Conservation (phyloP, 35 echinoderm and acorn worm genomes). For the Holothuria glaberrima region DNA sequence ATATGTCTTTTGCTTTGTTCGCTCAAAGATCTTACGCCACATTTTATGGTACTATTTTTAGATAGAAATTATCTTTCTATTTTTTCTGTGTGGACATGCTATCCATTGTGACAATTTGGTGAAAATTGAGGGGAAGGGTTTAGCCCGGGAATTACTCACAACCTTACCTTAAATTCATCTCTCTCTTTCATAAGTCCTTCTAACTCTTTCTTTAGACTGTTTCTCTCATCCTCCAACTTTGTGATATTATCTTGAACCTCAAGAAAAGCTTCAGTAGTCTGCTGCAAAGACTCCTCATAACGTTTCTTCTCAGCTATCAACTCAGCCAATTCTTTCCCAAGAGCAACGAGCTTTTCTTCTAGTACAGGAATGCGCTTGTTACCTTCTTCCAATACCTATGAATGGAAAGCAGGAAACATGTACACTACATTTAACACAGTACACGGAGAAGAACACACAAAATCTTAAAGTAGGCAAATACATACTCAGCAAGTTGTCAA, state of each 20-base stretch:
- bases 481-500: too few relatives aligned
- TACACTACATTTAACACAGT: too few relatives aligned
- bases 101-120: not conserved
- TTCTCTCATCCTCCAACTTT: constrained; percentile 35
- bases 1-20: too few relatives aligned
- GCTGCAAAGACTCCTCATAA: constrained; percentile 64
- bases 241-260: constrained; percentile 63
- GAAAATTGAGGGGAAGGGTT: not conserved
- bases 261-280: constrained; percentile 72
- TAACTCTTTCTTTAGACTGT: constrained; percentile 59
- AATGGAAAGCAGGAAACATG: too few relatives aligned
- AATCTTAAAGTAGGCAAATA: too few relatives aligned
- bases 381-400: not conserved
- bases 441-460: too few relatives aligned
- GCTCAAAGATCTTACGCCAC: too few relatives aligned
- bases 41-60: too few relatives aligned
- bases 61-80: too few relatives aligned
- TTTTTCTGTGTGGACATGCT: too few relatives aligned
- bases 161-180: constrained; percentile 71
- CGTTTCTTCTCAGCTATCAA: constrained; percentile 53
- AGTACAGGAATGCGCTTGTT: not conserved
- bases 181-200: constrained; percentile 45
- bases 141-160: not conserved
- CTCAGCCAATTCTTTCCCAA: constrained; percentile 20
- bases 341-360: constrained; percentile 23